A percentile compares a stretch with the other conserved stretches of the same genome.
phyloP scores from a whole-genome alignment of 2,113 vertebrate genomes.

The Copsychus sechellarum region DNA sequence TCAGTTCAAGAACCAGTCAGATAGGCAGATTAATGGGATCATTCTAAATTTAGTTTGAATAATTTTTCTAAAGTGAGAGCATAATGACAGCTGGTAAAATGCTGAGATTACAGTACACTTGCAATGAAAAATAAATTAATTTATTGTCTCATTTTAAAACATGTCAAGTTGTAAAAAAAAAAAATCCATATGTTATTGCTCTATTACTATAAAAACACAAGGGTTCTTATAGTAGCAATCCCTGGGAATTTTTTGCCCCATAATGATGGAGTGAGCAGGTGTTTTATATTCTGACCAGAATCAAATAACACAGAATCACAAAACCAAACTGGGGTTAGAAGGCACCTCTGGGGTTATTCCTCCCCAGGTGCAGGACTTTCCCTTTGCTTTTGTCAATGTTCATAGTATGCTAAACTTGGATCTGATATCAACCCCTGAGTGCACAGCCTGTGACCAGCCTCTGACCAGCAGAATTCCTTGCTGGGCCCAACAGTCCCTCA shows the following conservation, averaged over 20 bases:
- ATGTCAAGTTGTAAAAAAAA: not conserved
- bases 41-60: not conserved
- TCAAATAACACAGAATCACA: not conserved
- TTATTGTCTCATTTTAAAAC: not conserved
- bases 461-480: not conserved
- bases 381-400: not conserved
- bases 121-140: not conserved
- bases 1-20: not conserved
- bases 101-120: not conserved
- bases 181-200: not conserved
- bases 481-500: not conserved
- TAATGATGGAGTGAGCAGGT: not conserved
- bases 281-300: not conserved
- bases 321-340: not conserved
- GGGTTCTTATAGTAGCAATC: not conserved
- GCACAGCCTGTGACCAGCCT: not conserved
- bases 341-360: not conserved
- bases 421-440: not conserved
- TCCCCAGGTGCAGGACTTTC: not conserved
- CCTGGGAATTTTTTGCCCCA: not conserved
- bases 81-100: not conserved
- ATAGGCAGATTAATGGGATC: not conserved
- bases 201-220: not conserved
- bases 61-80: not conserved
- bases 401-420: not conserved